Conservation (phyloP, 2,888 invertebrate genomes). For the Octonoba sinensis region DNA sequence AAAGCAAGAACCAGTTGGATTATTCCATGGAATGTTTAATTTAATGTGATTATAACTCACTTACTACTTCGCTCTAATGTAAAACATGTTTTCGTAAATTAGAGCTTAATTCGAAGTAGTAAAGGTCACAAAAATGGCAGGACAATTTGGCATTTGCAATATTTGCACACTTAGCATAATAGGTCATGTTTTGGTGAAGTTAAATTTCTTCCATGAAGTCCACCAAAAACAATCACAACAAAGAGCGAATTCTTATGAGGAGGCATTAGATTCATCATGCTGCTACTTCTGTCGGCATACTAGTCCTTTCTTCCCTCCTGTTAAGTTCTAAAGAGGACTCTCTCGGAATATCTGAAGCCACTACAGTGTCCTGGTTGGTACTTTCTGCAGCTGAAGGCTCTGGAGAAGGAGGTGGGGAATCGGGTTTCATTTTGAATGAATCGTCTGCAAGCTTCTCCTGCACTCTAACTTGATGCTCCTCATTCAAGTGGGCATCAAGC, state of each 20-base stretch:
- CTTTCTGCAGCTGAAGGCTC: conserved; percentile 7
- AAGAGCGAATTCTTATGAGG: no score
- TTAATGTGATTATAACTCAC: no score
- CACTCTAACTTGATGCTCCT: conserved; percentile 78
- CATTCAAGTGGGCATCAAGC: conserved; percentile 84
- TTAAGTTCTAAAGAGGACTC: conserved; percentile 3
- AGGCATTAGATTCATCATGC: not conserved
- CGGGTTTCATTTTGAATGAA: not conserved
- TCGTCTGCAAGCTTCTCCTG: not conserved
- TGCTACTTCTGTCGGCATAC: conserved; percentile 26
- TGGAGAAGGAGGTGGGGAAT: conserved; percentile 15
- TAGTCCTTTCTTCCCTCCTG: conserved; percentile 28
- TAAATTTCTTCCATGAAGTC: no score
- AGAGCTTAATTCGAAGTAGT: no score
- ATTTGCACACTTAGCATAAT: no score
- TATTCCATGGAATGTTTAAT: no score
- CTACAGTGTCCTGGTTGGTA: conserved; percentile 5
- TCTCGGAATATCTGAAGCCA: conserved; percentile 6
- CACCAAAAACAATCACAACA: no score
- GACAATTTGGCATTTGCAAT: conserved; percentile 27
- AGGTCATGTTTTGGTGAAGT: no score
- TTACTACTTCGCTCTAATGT: no score
- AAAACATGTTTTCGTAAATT: no score
- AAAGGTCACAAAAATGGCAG: not conserved
- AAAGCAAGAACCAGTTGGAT: no score